Evolutionary conservation across 2,113 vertebrate genomes (phyloP).

Genomic region (Lophura nycthemera): DNA sequence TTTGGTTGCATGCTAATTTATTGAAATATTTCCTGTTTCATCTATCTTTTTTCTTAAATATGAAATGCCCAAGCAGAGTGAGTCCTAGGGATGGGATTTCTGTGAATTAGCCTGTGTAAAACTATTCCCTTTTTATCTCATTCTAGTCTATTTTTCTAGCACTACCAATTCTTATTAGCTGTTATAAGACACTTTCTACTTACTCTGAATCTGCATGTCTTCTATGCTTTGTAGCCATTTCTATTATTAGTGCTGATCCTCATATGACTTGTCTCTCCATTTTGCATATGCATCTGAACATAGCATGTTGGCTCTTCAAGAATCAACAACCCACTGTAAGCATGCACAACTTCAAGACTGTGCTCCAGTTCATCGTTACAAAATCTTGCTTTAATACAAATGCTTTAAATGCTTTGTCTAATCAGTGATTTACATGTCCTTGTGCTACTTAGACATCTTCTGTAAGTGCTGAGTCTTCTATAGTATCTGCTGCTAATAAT

Average conservation of each 20-base stretch:
- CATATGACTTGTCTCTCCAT: fast-evolving
- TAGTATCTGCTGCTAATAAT: not conserved
- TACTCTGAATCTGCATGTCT: not conserved
- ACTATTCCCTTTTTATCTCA: not conserved
- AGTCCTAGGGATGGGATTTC: not conserved
- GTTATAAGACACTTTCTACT: not conserved
- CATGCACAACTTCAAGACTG: not conserved
- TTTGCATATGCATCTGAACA: not conserved
- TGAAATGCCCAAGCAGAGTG: not conserved
- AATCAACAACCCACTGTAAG: not conserved
- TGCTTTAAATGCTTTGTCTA: not conserved
- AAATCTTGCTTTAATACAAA: not conserved
- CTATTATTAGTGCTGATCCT: not conserved
- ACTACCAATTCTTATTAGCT: not conserved
- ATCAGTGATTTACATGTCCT: not conserved
- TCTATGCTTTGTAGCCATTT: not conserved
- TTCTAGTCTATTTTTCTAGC: not conserved
- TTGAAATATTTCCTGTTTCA: not conserved
- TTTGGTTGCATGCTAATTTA: not conserved
- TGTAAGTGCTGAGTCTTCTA: not conserved
- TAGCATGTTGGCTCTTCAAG: not conserved
- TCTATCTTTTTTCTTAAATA: not conserved
- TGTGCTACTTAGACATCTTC: not conserved
- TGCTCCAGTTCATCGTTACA: not conserved
- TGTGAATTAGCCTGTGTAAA: not conserved